phyloP scores from a whole-genome alignment of 1,140 invertebrate genomes.

The Lepidurus couesii region DNA sequence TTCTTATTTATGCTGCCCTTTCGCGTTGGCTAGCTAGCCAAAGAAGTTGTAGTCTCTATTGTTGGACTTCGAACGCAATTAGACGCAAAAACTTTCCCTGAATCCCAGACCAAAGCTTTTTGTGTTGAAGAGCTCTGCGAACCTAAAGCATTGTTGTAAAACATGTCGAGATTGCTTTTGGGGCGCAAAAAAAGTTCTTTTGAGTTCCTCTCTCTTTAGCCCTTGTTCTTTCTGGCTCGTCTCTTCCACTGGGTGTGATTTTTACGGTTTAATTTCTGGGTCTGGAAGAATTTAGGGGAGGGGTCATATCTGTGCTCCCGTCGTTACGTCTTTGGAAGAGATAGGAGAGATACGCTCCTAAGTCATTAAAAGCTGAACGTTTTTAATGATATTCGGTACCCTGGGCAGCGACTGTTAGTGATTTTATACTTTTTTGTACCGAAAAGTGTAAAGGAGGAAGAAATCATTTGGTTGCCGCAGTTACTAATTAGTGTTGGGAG shows the following conservation, averaged over 20 bases:
- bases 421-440: neutral
- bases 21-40: neutral
- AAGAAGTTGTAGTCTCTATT: neutral
- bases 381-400: slow-evolving; percentile 9
- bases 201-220: neutral
- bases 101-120: neutral
- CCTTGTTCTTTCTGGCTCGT: too few species aligned
- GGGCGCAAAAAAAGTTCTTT: neutral
- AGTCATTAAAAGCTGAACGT: neutral
- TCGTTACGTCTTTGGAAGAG: neutral
- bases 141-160: neutral
- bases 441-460: neutral
- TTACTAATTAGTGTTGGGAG: neutral
- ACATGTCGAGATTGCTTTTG: neutral
- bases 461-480: slow-evolving; percentile 9
- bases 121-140: neutral
- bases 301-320: neutral
- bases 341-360: neutral
- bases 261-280: neutral
- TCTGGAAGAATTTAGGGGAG: neutral
- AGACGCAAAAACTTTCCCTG: neutral
- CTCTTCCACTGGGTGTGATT: neutral
- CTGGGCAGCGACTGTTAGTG: neutral
- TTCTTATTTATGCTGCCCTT: neutral
- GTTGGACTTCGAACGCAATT: slow-evolving; percentile 8